phyloP scores from a whole-genome alignment of 2,113 vertebrate genomes.

The Labeo catla region DNA sequence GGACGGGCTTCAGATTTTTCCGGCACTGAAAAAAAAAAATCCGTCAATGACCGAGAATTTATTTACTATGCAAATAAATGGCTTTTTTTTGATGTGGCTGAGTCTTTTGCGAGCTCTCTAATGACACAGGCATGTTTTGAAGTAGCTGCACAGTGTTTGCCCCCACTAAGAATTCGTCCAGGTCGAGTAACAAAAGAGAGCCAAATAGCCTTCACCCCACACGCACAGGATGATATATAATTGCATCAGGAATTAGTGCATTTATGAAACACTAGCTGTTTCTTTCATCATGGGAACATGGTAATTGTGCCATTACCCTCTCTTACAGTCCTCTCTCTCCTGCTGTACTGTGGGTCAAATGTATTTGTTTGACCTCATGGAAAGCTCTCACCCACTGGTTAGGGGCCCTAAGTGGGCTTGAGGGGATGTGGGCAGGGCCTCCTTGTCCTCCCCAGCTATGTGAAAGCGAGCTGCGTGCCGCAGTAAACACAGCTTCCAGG shows the following conservation, averaged over 20 bases:
- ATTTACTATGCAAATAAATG: no score
- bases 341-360: conserved; percentile 60
- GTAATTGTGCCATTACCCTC: conserved; percentile 50
- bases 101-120: conserved; percentile 13
- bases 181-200: conserved; percentile 33
- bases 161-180: conserved; percentile 29
- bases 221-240: conserved; percentile 33
- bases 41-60: no score
- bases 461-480: conserved; percentile 64
- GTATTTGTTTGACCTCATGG: conserved; percentile 75
- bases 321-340: conserved; percentile 21
- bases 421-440: conserved; percentile 25
- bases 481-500: conserved; percentile 69
- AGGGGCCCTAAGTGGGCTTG: conserved; percentile 40
- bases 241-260: conserved; percentile 51
- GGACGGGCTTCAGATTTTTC: no score
- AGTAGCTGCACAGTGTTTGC: conserved; percentile 20
- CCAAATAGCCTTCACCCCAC: conserved; percentile 31
- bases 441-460: conserved; percentile 57
- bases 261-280: conserved; percentile 59
- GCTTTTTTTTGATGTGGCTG: neutral
- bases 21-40: no score
- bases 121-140: neutral
- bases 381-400: conserved; percentile 65
- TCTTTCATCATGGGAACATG: conserved; percentile 64